Evolutionary conservation across 1,140 invertebrate species (phyloP).

Genomic region (Nasonia giraulti): DNA sequence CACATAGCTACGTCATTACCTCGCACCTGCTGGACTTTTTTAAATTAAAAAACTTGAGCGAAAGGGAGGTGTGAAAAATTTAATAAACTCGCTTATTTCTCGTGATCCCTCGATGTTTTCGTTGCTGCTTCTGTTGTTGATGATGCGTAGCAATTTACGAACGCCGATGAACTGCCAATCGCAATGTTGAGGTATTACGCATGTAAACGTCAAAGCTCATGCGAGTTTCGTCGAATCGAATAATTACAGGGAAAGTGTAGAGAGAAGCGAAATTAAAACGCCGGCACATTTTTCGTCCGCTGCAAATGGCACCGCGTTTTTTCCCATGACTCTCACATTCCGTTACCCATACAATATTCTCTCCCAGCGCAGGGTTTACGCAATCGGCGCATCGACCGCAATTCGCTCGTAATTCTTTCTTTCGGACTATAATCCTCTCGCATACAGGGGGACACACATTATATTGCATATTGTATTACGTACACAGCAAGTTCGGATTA

Average conservation of each 20-base stretch:
- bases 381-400: not conserved
- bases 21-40: not conserved
- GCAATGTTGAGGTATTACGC: too few species aligned
- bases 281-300: not conserved
- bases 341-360: not conserved
- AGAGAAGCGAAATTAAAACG: not conserved
- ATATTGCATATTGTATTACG: not conserved
- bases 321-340: slow-evolving; percentile 3
- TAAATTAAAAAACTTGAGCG: not conserved
- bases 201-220: not conserved
- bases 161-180: not conserved
- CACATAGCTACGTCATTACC: not conserved
- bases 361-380: not conserved
- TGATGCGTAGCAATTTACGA: not conserved
- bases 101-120: not conserved
- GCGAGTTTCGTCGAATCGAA: not conserved
- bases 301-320: not conserved
- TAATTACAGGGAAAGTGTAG: not conserved
- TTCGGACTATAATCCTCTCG: too few species aligned
- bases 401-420: not conserved
- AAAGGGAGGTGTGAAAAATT: not conserved
- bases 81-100: not conserved
- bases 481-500: not conserved
- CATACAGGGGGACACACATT: not conserved
- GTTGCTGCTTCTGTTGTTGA: too few species aligned